phyloP scores from a whole-genome alignment of 2,888 invertebrate species.

The Limulus polyphemus region DNA sequence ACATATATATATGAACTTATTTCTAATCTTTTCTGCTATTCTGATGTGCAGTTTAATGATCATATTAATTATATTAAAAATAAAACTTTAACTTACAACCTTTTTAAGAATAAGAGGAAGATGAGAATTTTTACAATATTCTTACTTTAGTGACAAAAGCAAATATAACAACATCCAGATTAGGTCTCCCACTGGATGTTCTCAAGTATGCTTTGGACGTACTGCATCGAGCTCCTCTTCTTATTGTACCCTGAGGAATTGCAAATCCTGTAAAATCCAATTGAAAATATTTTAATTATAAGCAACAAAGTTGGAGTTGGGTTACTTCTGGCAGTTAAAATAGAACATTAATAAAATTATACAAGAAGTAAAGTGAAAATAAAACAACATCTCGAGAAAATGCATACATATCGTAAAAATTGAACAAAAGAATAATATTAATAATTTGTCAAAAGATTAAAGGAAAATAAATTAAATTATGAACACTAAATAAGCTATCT shows the following conservation, averaged over 20 bases:
- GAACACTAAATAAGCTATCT: too few species aligned
- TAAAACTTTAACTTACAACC: too few species aligned
- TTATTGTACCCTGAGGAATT: slow-evolving; percentile 75
- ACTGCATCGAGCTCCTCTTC: slow-evolving; percentile 74
- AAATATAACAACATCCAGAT: slow-evolving; percentile 69
- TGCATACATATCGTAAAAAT: background rate
- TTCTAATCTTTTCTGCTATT: too few species aligned
- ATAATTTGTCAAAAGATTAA: background rate
- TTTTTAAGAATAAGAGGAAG: too few species aligned
- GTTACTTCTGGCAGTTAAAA: background rate
- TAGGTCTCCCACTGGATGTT: slow-evolving; percentile 60
- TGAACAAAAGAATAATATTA: background rate
- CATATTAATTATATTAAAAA: too few species aligned
- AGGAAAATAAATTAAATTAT: background rate
- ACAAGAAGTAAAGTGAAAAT: background rate
- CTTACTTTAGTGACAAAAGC: slow-evolving; percentile 58
- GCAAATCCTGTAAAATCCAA: slow-evolving; percentile 50
- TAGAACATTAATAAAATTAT: background rate
- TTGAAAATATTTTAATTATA: too few species aligned
- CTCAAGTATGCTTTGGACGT: slow-evolving; percentile 75
- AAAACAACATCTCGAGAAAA: background rate
- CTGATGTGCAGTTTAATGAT: too few species aligned
- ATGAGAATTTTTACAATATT: too few species aligned
- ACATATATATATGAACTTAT: too few species aligned
- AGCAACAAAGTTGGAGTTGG: too few species aligned